Evolutionary conservation across 2,797 vertebrate genomes (phyloP).

Genomic region (Spinus pinus): DNA sequence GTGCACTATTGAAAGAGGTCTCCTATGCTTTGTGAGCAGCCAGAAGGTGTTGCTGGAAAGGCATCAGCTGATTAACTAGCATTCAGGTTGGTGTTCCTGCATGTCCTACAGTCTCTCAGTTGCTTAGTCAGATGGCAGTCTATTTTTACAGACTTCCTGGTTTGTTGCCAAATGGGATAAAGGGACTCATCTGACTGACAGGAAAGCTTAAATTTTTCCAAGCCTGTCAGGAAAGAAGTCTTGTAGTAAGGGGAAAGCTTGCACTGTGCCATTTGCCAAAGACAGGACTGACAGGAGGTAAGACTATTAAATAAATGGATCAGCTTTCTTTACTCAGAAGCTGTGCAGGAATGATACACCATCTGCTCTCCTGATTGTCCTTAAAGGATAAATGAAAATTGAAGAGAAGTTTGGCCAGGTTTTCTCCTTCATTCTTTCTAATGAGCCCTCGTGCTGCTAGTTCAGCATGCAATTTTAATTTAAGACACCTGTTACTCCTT

Average conservation of each 20-base stretch:
- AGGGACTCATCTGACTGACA: conserved; percentile 44
- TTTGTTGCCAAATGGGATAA: conserved; percentile 47
- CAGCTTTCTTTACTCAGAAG: conserved; percentile 18
- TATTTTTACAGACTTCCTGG: conserved; percentile 46
- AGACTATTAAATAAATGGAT: conserved; percentile 35
- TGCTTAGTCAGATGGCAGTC: conserved; percentile 48
- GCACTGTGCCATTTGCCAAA: conserved; percentile 12
- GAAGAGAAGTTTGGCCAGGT: neutral
- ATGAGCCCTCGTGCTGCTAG: neutral
- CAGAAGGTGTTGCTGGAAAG: neutral
- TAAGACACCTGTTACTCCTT: neutral
- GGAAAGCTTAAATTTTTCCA: conserved; percentile 55
- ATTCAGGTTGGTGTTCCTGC: neutral
- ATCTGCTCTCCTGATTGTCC: conserved; percentile 29
- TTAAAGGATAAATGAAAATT: conserved; percentile 26
- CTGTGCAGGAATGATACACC: neutral
- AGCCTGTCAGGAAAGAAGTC: neutral
- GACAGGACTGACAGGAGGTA: neutral
- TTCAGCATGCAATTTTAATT: neutral
- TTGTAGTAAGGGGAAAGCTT: neutral
- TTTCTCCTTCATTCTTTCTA: neutral
- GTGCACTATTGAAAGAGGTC: neutral
- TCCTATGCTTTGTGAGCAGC: neutral
- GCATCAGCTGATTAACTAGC: neutral
- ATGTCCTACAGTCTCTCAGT: neutral